A percentile compares a stretch with the other conserved stretches of the same genome.
Conservation (phyloP, 2,888 invertebrate genomes). For the Melikaiella ostensackeni region DNA sequence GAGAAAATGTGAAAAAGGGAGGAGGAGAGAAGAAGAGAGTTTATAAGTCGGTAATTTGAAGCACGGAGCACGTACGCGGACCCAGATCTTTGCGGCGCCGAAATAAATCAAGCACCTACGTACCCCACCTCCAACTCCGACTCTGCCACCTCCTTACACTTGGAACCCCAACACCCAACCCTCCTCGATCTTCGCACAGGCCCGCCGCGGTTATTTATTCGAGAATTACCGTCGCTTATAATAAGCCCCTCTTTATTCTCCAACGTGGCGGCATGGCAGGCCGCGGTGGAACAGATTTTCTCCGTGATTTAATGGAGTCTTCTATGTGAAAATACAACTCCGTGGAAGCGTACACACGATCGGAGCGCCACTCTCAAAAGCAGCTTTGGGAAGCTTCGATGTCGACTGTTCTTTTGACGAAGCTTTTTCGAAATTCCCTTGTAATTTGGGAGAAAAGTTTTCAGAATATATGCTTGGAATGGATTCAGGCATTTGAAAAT, state of each 20-base stretch:
- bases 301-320: conserved; percentile 75
- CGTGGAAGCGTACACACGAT: conserved; percentile 30
- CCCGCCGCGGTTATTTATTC: conserved; percentile 75
- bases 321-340: conserved; percentile 62
- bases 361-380: conserved; percentile 14
- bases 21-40: conserved; percentile 64
- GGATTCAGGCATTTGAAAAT: no score
- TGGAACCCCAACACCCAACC: conserved; percentile 55
- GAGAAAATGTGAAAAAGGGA: conserved; percentile 52
- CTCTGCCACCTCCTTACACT: conserved; percentile 46
- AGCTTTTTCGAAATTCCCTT: conserved; percentile 4
- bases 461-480: not conserved
- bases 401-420: conserved; percentile 22
- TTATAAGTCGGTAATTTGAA: conserved; percentile 78
- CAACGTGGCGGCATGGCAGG: conserved; percentile 65
- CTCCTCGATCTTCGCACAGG: conserved; percentile 68
- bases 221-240: conserved; percentile 77
- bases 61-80: conserved; percentile 75
- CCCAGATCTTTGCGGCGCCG: conserved; percentile 76
- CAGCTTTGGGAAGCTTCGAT: conserved; percentile 37
- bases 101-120: conserved; percentile 76
- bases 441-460: conserved; percentile 30
- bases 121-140: conserved; percentile 55
- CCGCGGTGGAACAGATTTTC: conserved; percentile 73
- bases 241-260: conserved; percentile 77